Base-by-base conservation (phyloP, 37 sponge, comb jelly and placozoan genomes). In the Mnemiopsis leidyi region DNA sequence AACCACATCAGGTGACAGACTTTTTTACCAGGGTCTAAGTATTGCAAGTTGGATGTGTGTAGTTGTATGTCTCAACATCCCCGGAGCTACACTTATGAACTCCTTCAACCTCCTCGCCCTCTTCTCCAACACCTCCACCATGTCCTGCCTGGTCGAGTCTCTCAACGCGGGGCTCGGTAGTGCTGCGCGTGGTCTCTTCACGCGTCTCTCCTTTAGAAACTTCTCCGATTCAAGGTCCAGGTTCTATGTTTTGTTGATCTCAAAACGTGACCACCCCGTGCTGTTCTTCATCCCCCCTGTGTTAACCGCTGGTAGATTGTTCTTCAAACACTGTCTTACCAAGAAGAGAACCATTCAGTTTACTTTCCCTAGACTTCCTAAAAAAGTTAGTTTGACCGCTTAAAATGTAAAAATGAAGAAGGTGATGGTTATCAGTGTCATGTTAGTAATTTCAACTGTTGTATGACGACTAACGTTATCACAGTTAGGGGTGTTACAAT, bases 51-150 rank as follows among this genome's bases (percentile, higher is more conserved):
- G 38, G 7, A 35, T 85, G 61, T 32, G 24, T 26, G 32, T 36
- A 1, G 90, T 85, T 9, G 29, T 85, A 3, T 23, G 24, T 38
- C 23, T 85, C 29, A 85, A 85, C 90, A n/a, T 85, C 3, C 20
- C 36, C 48, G 90, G 90, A 5, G 90, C 90, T 1, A 40, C 90
- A 5, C 61, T 85, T 28, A 28, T 85, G 36, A 85, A 85, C 61
- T 23, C 61, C 90, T 85, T 85, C 61, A 85, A 85, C 90, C n/a
- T 26, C 90, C 25, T 85, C 3, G 90, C 90, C 30, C 90, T 85
- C 21, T 26, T 85, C 90, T 85, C 90, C 30, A 40, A 20, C 18
- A 38, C 90, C 25, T 85, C 90, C 28, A 33, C 61, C 26, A 85
- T 85, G 90, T 20, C 61, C 25, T 85, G 90, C 26, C 30, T 85